These are phyloP conservation scores for Cochlearius cochlearius DNA, from an alignment of 2,113 vertebrate genomes.

Conservation along the genomic window DNA sequence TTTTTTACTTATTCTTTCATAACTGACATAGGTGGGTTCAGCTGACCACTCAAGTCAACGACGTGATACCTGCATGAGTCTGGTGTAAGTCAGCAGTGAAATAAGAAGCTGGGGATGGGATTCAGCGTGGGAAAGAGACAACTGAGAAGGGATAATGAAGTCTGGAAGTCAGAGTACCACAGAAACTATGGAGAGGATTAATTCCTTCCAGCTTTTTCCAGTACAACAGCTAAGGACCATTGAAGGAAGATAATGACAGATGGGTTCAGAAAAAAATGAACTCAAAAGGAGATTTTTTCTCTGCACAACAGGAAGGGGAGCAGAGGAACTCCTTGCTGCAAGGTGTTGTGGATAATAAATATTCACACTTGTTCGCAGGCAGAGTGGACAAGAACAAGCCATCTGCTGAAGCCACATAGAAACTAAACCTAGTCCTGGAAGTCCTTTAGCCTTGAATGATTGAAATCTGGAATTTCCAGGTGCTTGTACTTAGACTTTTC, in stretches of 20 bases:
- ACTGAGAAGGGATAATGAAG: neutral
- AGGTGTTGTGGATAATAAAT: neutral
- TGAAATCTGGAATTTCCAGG: neutral
- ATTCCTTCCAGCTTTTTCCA: neutral
- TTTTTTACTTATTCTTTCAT: neutral
- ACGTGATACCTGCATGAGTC: neutral
- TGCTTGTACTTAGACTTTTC: neutral
- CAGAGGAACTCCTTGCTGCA: neutral
- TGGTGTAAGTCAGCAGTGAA: neutral
- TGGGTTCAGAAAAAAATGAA: neutral
- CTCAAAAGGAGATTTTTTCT: neutral
- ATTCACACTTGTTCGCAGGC: neutral
- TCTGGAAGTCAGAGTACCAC: neutral
- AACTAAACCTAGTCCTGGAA: neutral
- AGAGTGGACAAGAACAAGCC: neutral
- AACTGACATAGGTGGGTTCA: neutral
- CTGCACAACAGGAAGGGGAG: neutral
- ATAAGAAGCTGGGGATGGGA: neutral
- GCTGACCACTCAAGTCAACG: accelerated
- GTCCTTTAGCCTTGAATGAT: neutral
- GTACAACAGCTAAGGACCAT: neutral
- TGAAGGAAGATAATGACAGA: neutral
- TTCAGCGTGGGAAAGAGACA: neutral
- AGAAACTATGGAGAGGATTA: neutral
- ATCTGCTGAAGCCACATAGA: neutral